A percentile compares a stretch with the other conserved stretches of the same genome.
These are phyloP conservation scores for Spodoptera exigua DNA, from an alignment of 2,888 invertebrate species.

Conservation along the genomic window DNA sequence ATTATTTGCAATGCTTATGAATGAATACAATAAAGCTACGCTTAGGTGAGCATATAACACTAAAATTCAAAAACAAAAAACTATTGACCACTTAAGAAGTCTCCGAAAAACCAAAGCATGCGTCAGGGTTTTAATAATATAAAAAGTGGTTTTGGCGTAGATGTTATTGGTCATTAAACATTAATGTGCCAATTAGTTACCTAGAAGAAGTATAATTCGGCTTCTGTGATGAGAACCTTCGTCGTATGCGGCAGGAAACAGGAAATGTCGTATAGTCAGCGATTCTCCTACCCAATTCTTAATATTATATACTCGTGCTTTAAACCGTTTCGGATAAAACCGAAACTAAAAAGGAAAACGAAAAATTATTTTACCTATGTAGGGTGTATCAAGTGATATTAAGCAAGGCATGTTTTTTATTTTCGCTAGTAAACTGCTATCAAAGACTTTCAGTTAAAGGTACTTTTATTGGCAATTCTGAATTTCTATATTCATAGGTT, in stretches of 20 bases:
- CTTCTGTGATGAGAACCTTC: neutral
- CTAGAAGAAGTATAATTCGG: neutral
- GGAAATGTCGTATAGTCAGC: too few species aligned
- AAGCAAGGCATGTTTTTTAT: too few species aligned
- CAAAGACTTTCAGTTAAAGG: too few species aligned
- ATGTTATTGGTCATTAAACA: conserved; percentile 5
- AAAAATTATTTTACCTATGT: too few species aligned
- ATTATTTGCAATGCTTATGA: neutral
- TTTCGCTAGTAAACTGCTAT: too few species aligned
- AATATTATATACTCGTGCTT: too few species aligned
- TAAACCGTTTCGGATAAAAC: too few species aligned
- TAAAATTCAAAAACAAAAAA: conserved; percentile 3
- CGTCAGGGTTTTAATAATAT: conserved; percentile 21
- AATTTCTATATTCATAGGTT: too few species aligned
- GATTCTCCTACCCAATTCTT: too few species aligned
- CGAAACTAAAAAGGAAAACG: too few species aligned
- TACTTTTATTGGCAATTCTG: too few species aligned
- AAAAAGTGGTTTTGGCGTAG: conserved; percentile 1
- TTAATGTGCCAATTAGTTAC: conserved; percentile 1
- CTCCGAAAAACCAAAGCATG: neutral
- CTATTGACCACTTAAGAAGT: conserved; percentile 4
- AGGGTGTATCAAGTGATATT: too few species aligned
- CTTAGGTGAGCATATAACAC: neutral
- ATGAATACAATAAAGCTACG: neutral
- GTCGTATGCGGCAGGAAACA: neutral